Conservation (phyloP, 2,113 vertebrate genomes). For the Tupaia tana region DNA sequence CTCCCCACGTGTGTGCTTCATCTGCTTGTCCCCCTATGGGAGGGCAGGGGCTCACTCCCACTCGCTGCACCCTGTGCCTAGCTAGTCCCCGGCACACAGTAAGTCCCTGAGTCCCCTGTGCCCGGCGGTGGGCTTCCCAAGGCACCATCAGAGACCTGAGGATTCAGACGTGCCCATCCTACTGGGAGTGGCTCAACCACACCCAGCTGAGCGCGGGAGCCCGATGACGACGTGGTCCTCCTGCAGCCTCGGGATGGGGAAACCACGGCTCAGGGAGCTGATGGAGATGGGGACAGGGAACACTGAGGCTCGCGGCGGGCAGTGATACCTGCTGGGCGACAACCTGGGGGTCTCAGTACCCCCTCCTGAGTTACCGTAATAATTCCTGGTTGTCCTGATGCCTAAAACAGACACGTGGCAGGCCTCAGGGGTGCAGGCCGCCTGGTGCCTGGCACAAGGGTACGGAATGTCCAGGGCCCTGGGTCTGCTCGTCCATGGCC, state of each 20-base stretch:
- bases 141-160: background rate
- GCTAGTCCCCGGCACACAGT: background rate
- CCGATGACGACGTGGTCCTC: too few relatives aligned
- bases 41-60: background rate
- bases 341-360: background rate
- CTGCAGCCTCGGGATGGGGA: background rate
- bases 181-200: background rate
- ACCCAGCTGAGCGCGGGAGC: too few relatives aligned
- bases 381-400: background rate
- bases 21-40: background rate
- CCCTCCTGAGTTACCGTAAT: background rate
- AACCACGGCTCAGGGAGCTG: background rate
- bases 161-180: fast-evolving
- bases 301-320: background rate
- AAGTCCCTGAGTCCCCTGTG: background rate
- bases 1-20: too few relatives aligned
- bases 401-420: fast-evolving
- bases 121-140: background rate
- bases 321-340: fast-evolving
- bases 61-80: background rate
- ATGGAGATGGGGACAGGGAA: background rate
- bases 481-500: background rate
- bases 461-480: background rate
- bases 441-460: fast-evolving
- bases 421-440: background rate